phyloP scores from a whole-genome alignment of 2,113 vertebrate genomes.

The Eira barbara region DNA sequence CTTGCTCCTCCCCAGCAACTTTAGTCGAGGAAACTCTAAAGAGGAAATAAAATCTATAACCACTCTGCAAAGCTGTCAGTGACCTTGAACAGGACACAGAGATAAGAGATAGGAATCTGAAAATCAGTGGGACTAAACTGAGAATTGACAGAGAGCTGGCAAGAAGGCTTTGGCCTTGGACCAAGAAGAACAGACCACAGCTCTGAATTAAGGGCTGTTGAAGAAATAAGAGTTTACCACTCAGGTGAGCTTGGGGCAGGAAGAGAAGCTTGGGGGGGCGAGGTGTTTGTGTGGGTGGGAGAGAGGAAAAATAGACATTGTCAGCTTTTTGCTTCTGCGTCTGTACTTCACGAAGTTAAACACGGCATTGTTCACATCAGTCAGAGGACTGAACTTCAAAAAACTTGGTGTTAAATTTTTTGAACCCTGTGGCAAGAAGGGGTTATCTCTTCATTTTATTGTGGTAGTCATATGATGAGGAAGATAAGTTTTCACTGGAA shows the following conservation, averaged over 20 bases:
- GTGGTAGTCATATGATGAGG: neutral
- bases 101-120: conserved; percentile 50
- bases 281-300: neutral
- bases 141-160: conserved; percentile 25
- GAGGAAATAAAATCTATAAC: conserved; percentile 48
- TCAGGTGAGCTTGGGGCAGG: neutral
- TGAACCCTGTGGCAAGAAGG: neutral
- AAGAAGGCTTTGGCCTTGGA: neutral
- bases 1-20: neutral
- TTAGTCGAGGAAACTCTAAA: neutral
- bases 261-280: neutral
- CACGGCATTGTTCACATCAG: neutral
- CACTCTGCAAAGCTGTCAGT: neutral
- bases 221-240: neutral
- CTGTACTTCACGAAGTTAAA: neutral
- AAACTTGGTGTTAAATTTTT: neutral
- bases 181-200: neutral
- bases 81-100: conserved; percentile 9
- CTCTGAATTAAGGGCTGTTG: neutral
- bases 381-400: neutral
- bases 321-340: neutral
- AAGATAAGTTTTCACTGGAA: conserved; percentile 36
- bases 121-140: conserved; percentile 29
- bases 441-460: conserved; percentile 31
- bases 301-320: neutral